A percentile compares a stretch with the other conserved stretches of the same genome.
Evolutionary conservation across 2,113 vertebrate genomes (phyloP).

Genomic region (Tauraco erythrolophus): DNA sequence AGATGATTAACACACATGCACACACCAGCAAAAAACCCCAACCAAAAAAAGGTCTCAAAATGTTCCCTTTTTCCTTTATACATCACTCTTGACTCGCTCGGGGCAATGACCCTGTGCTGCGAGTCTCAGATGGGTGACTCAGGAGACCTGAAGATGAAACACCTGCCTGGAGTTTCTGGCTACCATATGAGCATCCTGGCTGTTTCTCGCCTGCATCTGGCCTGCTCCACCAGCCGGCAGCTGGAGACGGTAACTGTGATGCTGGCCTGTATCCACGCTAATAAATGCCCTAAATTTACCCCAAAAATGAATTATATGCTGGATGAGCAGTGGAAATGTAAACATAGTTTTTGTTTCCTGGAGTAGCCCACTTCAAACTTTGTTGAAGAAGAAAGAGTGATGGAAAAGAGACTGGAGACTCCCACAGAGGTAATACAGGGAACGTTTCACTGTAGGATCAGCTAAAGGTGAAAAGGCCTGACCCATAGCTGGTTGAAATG

Average conservation of each 20-base stretch:
- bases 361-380: neutral
- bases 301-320: neutral
- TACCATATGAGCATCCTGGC: neutral
- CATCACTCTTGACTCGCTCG: neutral
- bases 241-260: neutral
- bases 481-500: neutral
- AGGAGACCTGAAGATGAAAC: constrained; percentile 24
- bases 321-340: neutral
- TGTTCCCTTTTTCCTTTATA: constrained; percentile 9
- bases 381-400: neutral
- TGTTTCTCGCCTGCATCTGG: rapidly evolving
- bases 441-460: neutral
- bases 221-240: neutral
- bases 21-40: neutral
- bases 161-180: constrained; percentile 21
- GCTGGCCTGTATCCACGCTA: neutral
- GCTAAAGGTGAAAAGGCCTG: neutral
- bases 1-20: neutral
- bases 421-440: neutral
- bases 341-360: neutral
- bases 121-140: constrained; percentile 39
- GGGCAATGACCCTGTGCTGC: neutral
- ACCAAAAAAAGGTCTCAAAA: neutral
- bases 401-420: neutral
- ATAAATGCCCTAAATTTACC: neutral